Evolutionary conservation across 2,888 invertebrate species (phyloP).

Genomic region (Acleris literana): DNA sequence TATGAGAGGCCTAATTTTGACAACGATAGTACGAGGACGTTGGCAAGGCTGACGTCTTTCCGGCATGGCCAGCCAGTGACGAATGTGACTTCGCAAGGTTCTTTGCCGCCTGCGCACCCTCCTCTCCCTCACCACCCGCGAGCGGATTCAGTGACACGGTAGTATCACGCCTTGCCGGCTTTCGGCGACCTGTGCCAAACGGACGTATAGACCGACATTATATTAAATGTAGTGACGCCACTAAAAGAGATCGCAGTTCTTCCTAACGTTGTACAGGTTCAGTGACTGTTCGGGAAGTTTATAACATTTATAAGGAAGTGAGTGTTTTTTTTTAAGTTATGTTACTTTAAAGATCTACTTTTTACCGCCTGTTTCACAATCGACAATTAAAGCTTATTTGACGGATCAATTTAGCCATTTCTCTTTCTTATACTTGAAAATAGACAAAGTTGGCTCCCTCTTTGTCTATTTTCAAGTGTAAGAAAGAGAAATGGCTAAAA

Average conservation of each 20-base stretch:
- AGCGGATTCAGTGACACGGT: conserved; percentile 77
- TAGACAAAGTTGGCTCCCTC: too few relatives aligned
- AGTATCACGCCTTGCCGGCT: conserved; percentile 81
- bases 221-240: conserved; percentile 60
- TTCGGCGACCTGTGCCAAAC: conserved; percentile 83
- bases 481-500: too few relatives aligned
- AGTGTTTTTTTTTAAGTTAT: conserved; percentile 16
- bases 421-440: too few relatives aligned
- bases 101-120: conserved; percentile 64
- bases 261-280: conserved; percentile 54
- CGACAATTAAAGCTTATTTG: too few relatives aligned
- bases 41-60: conserved; percentile 74
- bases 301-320: conserved; percentile 33
- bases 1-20: conserved; percentile 80
- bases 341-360: conserved; percentile 19
- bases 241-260: conserved; percentile 64
- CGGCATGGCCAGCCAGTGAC: conserved; percentile 64
- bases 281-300: conserved; percentile 35
- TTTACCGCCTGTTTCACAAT: too few relatives aligned
- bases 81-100: conserved; percentile 56
- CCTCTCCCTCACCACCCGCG: conserved; percentile 74
- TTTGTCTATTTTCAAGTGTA: too few relatives aligned
- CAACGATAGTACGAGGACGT: conserved; percentile 65
- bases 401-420: too few relatives aligned
- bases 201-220: conserved; percentile 71